Evolutionary conservation across 2,797 vertebrate species (phyloP).

Genomic region (Apogon hyalosoma): DNA sequence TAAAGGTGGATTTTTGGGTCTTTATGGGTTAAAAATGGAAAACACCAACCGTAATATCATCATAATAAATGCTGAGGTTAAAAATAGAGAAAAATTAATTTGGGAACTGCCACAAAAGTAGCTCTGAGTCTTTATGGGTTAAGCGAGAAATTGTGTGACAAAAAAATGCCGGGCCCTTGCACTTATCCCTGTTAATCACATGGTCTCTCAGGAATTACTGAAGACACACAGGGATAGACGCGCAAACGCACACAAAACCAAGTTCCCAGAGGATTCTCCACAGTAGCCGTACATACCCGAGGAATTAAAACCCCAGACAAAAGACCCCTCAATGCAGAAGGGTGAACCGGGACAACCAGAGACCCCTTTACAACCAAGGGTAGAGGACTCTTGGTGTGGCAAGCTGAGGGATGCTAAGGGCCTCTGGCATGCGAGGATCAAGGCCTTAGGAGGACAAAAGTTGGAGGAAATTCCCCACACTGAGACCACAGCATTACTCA

Average conservation of each 20-base stretch:
- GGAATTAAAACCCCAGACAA: conserved; percentile 65
- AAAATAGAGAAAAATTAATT: no score
- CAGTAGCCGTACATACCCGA: conserved; percentile 38
- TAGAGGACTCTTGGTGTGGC: conserved; percentile 56
- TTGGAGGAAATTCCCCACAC: conserved; percentile 37
- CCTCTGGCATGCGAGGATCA: conserved; percentile 39
- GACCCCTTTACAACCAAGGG: conserved; percentile 37
- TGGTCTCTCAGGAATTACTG: conserved; percentile 54
- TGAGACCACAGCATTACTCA: conserved; percentile 62
- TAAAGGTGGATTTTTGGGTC: no score
- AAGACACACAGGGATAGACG: conserved; percentile 36
- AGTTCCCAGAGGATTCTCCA: conserved; percentile 61
- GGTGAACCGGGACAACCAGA: conserved; percentile 63
- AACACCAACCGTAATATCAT: no score
- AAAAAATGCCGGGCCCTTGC: conserved; percentile 44
- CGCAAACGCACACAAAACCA: conserved; percentile 13
- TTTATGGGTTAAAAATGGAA: no score
- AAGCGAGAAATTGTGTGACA: conserved; percentile 18
- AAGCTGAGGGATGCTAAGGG: conserved; percentile 36
- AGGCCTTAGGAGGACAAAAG: conserved; percentile 36
- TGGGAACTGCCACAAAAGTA: no score
- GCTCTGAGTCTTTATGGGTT: no score
- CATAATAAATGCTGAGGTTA: no score
- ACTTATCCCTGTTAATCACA: conserved; percentile 69
- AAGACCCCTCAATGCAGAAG: conserved; percentile 70